Evolutionary conservation across 92 coral and sea anemone genomes (phyloP).

Genomic region (Nematostella vectensis): DNA sequence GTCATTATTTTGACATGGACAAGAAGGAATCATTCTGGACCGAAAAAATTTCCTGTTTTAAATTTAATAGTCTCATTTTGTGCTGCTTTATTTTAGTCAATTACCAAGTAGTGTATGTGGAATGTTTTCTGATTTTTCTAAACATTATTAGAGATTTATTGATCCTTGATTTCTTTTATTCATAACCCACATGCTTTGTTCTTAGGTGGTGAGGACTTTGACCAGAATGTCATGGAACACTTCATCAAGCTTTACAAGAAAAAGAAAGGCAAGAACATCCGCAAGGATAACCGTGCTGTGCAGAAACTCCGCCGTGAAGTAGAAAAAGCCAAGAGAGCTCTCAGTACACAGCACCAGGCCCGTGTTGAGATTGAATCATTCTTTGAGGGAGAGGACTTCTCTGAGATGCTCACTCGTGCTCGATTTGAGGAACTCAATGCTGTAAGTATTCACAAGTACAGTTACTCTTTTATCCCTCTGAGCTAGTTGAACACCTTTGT

Average conservation of each 20-base stretch:
- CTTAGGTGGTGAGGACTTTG: slow-evolving; percentile 99
- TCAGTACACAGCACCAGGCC: slow-evolving; percentile 96
- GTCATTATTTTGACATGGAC: no score
- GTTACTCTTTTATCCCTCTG: no score
- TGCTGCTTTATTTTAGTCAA: no score
- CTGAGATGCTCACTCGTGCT: slow-evolving; percentile 93
- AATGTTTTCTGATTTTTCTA: no score
- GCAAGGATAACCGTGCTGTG: slow-evolving; percentile 98
- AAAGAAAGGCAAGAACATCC: slow-evolving; percentile 97
- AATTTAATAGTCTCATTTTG: no score
- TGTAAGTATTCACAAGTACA: slow-evolving; percentile 46
- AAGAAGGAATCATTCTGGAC: no score
- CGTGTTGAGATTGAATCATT: slow-evolving; percentile 94
- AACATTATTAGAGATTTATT: no score
- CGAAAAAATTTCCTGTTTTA: no score
- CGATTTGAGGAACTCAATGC: slow-evolving; percentile 86
- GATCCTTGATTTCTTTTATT: no score
- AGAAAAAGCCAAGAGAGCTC: slow-evolving; percentile 97
- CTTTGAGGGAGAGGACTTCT: slow-evolving; percentile 97
- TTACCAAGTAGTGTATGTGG: no score
- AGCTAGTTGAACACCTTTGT: no score
- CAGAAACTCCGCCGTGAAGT: slow-evolving; percentile 99
- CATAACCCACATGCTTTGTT: no score
- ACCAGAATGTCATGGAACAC: slow-evolving; percentile 91
- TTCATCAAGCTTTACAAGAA: slow-evolving; percentile 96